phyloP scores from a whole-genome alignment of 2,888 invertebrate species.

The Baronia brevicornis region DNA sequence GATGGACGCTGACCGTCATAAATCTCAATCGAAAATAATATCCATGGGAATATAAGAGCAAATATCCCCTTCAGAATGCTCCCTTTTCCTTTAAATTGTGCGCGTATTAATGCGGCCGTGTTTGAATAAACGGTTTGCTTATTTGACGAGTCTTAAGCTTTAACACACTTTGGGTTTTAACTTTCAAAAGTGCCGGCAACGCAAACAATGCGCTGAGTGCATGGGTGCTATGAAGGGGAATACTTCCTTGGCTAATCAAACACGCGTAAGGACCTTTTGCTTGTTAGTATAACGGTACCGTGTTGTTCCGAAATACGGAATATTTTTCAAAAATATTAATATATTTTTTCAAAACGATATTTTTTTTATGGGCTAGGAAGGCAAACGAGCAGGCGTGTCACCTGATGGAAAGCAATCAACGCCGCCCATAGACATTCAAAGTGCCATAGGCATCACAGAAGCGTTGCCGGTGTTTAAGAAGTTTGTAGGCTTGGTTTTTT shows the following conservation, averaged over 20 bases:
- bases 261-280: conserved; percentile 34
- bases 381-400: no score
- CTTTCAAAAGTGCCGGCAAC: conserved; percentile 69
- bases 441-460: no score
- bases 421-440: no score
- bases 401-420: no score
- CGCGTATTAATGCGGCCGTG: conserved; percentile 61
- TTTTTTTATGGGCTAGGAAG: conserved; percentile 5
- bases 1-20: conserved; percentile 7
- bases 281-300: conserved; percentile 56
- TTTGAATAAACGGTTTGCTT: conserved; percentile 59
- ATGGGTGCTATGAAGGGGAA: conserved; percentile 41
- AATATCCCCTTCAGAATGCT: conserved; percentile 56
- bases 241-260: conserved; percentile 63
- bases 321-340: no score
- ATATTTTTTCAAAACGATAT: not conserved
- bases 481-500: no score
- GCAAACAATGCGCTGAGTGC: conserved; percentile 60
- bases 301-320: conserved; percentile 45
- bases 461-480: not conserved
- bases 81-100: conserved; percentile 68
- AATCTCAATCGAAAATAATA: conserved; percentile 27
- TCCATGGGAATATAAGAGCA: conserved; percentile 45
- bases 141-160: conserved; percentile 67
- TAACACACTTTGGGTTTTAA: conserved; percentile 74